Evolutionary conservation across 2,888 invertebrate genomes (phyloP), one percentile per base, ranked within the genome.

Genomic region (Reticulitermes lucifugus): DNA sequence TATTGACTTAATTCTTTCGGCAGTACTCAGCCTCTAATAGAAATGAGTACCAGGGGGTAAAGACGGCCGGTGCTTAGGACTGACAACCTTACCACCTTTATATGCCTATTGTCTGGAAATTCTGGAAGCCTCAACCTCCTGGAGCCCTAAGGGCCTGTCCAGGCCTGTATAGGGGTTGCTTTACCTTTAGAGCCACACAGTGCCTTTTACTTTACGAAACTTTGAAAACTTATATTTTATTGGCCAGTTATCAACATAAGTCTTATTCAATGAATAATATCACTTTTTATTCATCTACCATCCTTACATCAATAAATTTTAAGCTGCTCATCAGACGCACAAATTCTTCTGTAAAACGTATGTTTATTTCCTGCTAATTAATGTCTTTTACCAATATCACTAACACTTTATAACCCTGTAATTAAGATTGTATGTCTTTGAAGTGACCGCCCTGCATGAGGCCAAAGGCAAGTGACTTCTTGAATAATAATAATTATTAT

Each of bases 391-490:
- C 55, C 73, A 73, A 18, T 75, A 83, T 83, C 83, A 83, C 43
- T 83, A 73, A 75, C 71, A 55, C 73, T 83, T 83, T 83, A 73
- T 51, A 73, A 71, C 83, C 83, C 51, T 46, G 73, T 46, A 73
- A 46, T 25, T 71, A 21, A 29, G 29, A 65, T 6, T 71, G 35
- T 21, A 25, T 35, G 21, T 14, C 73, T 75, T 83, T 83, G 75
- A 83, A 83, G 83, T 75, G 18, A 79, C 79, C 79, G 46, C n/a
- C 79, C 22, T 12, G 77, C 77, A n/a, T 6, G 25, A 43, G 77
- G n/a, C n/a, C 22, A 22, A 35, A 4, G 41, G 9, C 41, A 35
- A 41, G 6, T 1, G 22, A 22, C 2, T 41, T 75, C 25, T 75
- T 75, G 75, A 75, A 41, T 35, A 1, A 46, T 46, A 46, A 46